Evolutionary conservation across 2,888 invertebrate species (phyloP), one percentile per base, ranked within the genome.

Genomic region (Eristalis pertinax): DNA sequence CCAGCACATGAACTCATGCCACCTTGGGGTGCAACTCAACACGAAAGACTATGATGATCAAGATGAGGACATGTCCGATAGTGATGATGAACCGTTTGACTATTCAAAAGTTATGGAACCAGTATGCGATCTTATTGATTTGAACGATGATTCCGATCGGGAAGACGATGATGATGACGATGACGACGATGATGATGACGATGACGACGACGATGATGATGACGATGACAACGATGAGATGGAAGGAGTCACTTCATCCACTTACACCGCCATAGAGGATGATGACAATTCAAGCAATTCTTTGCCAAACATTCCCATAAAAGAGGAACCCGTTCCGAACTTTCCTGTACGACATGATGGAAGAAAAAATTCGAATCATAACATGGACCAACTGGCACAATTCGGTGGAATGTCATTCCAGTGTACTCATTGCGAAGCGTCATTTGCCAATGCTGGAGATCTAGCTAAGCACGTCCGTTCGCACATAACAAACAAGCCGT

Each of bases 401-500:
- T 35, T 81, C 63, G 73, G 74, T 19, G 70, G 67, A 26, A 78
- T 86, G 83, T 79, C 84, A 10, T 93, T 93, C 78, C 93, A 93
- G 80, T 93, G 93, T 82, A 90, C 92, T 0, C 92, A 93, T 74
- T 93, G 93, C 69, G 93, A 93, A 68, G 92, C 91, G 0, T 92
- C 92, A 4, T 93, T 92, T 78, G 91, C 90, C 4, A 93, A 92
- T 83, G 93, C 93, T 64, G 93, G 93, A 0, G 93, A 93, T 89
- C 90, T 93, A n/a, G 93, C 93, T 0, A 93, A 93, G 85, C 93
- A 93, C 73, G 93, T 93, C 3, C 92, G 93, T 2, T 93, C 93
- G 24, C 93, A 93, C 87, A 93, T 93, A 35, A 91, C 92, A 19
- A 93, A 93, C 78, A 93, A 93, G 87, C 93, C 93, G 2, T 93